Percentiles rank a stretch among this genome's conserved stretches.
phyloP scores from a whole-genome alignment of 2,888 invertebrate species.

The Ennomos fuscantarius region DNA sequence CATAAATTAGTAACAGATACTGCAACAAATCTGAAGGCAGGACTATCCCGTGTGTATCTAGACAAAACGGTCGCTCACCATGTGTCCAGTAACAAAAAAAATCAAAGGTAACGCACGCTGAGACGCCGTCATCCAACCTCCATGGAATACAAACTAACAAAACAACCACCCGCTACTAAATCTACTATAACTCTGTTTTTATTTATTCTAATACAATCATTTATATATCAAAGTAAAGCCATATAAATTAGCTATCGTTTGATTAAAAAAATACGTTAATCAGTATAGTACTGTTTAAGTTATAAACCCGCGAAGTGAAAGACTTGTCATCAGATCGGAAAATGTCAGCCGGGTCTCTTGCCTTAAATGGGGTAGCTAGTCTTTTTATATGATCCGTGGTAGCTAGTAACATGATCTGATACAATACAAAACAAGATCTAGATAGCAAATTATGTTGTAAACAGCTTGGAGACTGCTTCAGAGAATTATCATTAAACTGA shows the following conservation, averaged over 20 bases:
- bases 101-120: constrained; percentile 22
- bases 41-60: constrained; percentile 9
- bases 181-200: no score
- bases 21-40: neutral
- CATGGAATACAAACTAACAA: neutral
- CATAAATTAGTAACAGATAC: neutral
- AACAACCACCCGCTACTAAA: neutral
- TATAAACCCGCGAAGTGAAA: no score
- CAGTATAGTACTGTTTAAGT: no score
- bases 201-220: no score
- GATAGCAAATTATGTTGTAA: constrained; percentile 4
- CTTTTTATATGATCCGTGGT: no score
- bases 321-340: no score
- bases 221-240: no score
- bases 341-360: neutral
- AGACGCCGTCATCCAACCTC: constrained; percentile 15
- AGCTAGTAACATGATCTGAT: constrained; percentile 2
- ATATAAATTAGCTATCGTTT: no score
- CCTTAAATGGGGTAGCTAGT: neutral
- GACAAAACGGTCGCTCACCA: constrained; percentile 4
- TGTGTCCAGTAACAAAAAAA: constrained; percentile 19
- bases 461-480: neutral
- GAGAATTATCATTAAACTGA: neutral
- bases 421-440: neutral
- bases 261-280: no score